These are phyloP conservation scores for Holothuria glaberrima DNA, from an alignment of 35 echinoderm and acorn worm genomes.

Conservation along the genomic window DNA sequence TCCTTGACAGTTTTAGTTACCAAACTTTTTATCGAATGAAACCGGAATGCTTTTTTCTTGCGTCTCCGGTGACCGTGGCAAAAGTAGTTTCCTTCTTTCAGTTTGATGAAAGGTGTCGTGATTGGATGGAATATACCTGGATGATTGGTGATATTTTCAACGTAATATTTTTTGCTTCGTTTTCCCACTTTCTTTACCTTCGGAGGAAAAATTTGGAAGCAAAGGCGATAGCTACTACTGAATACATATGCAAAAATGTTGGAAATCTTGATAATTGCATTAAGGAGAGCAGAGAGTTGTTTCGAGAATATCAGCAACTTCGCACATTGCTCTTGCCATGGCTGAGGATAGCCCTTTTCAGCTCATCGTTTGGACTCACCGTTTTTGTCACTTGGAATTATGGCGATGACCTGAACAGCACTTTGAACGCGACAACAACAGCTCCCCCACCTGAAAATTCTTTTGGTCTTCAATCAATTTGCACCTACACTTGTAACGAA, in stretches of 20 bases:
- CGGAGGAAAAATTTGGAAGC: neutral
- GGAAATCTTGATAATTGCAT: constrained; percentile 7
- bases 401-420: neutral
- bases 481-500: constrained; percentile 2
- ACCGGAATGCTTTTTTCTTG: neutral
- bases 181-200: constrained; percentile 32
- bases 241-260: neutral
- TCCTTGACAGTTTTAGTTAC: neutral
- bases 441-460: no score
- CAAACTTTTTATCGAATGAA: neutral
- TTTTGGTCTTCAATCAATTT: neutral
- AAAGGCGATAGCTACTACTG: neutral
- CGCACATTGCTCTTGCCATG: constrained; percentile 17
- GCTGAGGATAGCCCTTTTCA: neutral
- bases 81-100: neutral
- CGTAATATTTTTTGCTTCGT: constrained; percentile 4
- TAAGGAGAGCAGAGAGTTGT: neutral
- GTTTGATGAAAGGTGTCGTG: neutral
- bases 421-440: neutral
- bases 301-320: constrained; percentile 13
- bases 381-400: constrained; percentile 34
- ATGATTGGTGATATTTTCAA: neutral
- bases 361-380: constrained; percentile 12
- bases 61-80: neutral
- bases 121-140: constrained; percentile 11